Percentiles rank a stretch among this genome's conserved stretches.
Evolutionary conservation across 2,888 invertebrate genomes (phyloP).

Genomic region (Athrips mouffetella): DNA sequence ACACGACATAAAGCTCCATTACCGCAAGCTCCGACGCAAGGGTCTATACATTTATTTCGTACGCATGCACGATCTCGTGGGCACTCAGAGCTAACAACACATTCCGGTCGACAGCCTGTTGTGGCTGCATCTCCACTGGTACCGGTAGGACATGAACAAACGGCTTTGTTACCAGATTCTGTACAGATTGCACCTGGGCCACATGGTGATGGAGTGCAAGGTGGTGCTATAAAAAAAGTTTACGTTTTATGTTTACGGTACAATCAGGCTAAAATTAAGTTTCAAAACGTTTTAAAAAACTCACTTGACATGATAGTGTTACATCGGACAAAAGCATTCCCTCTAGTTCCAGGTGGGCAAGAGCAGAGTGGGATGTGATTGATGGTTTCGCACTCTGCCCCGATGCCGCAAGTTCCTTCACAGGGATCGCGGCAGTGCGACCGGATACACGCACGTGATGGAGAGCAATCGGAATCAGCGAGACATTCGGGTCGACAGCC

Average conservation of each 20-base stretch:
- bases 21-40: constrained; percentile 90
- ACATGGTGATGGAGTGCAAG: constrained; percentile 85
- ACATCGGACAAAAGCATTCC: constrained; percentile 83
- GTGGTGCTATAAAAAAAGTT: constrained; percentile 68
- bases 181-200: constrained; percentile 87
- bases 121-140: constrained; percentile 85
- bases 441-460: constrained; percentile 87
- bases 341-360: constrained; percentile 84
- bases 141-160: constrained; percentile 87
- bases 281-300: no score
- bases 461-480: constrained; percentile 91
- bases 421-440: constrained; percentile 92
- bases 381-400: constrained; percentile 86
- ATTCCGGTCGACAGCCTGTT: constrained; percentile 90
- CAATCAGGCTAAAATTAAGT: background rate
- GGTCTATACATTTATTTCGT: constrained; percentile 87
- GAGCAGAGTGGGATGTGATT: constrained; percentile 84
- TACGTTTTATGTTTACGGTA: background rate
- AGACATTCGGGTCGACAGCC: constrained; percentile 91
- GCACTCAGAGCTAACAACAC: constrained; percentile 90
- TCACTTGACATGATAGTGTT: constrained; percentile 57
- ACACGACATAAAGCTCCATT: constrained; percentile 85
- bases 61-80: constrained; percentile 86
- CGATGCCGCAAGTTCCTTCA: constrained; percentile 88
- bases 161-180: constrained; percentile 76